Evolutionary conservation across 2,113 vertebrate genomes (phyloP).

Genomic region (Silurus glanis): DNA sequence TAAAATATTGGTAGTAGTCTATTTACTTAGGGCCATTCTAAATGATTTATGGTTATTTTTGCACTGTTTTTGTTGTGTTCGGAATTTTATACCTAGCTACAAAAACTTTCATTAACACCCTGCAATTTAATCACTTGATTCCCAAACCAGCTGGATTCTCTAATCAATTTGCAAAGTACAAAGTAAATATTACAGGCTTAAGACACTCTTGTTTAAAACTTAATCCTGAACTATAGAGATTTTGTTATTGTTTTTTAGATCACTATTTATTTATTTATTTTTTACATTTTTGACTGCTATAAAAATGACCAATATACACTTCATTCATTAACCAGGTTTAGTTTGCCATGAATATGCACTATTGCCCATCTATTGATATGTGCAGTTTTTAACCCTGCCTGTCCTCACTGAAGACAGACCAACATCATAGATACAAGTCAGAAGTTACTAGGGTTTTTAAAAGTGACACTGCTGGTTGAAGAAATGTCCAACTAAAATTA

Average conservation of each 20-base stretch:
- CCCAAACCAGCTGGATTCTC: slow-evolving; percentile 5
- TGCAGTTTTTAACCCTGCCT: background rate
- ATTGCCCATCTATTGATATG: background rate
- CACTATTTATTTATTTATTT: background rate
- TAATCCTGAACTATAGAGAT: background rate
- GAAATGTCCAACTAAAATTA: background rate
- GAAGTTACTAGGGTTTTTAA: background rate
- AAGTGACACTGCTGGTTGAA: background rate
- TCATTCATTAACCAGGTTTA: background rate
- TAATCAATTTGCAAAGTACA: slow-evolving; percentile 13
- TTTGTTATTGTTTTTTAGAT: background rate
- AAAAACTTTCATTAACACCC: background rate
- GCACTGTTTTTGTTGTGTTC: background rate
- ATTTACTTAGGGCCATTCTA: background rate
- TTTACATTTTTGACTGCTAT: background rate
- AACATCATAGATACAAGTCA: background rate
- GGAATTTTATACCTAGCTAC: background rate
- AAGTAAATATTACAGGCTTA: background rate
- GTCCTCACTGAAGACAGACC: background rate
- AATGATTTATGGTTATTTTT: background rate
- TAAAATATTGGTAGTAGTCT: too few relatives aligned
- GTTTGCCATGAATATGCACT: background rate
- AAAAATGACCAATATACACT: background rate
- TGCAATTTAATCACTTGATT: background rate
- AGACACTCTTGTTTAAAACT: background rate